phyloP scores from a whole-genome alignment of 1,140 invertebrate genomes.

The Acyrthosiphon pisum region DNA sequence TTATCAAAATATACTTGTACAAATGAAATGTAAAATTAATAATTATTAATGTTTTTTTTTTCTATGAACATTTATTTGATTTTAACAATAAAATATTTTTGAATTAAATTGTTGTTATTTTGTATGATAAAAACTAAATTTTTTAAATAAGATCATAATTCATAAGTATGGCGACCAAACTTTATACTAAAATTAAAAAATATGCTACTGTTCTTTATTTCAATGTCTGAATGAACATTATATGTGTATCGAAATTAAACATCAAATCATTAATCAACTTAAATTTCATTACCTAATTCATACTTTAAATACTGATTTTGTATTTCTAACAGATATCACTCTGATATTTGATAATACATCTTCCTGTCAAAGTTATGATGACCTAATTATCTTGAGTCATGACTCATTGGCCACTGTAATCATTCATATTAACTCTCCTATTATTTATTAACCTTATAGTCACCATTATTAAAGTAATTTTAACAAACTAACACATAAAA shows the following conservation, averaged over 20 bases:
- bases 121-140: neutral
- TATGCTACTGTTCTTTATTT: neutral
- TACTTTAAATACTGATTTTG: neutral
- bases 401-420: neutral
- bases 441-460: neutral
- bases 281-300: neutral
- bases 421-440: neutral
- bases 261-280: neutral
- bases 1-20: neutral
- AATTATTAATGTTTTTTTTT: neutral
- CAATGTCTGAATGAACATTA: neutral
- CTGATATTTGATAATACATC: too few species aligned
- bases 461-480: neutral
- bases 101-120: conserved; percentile 6
- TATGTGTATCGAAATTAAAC: neutral
- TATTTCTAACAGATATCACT: neutral
- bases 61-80: conserved; percentile 30
- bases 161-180: neutral
- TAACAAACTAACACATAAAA: neutral
- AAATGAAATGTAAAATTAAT: neutral
- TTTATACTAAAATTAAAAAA: neutral
- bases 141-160: neutral
- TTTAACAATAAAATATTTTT: conserved; percentile 43
- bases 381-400: neutral
- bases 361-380: too few species aligned